phyloP scores from a whole-genome alignment of 2,113 vertebrate genomes.

The Cottus gobio region DNA sequence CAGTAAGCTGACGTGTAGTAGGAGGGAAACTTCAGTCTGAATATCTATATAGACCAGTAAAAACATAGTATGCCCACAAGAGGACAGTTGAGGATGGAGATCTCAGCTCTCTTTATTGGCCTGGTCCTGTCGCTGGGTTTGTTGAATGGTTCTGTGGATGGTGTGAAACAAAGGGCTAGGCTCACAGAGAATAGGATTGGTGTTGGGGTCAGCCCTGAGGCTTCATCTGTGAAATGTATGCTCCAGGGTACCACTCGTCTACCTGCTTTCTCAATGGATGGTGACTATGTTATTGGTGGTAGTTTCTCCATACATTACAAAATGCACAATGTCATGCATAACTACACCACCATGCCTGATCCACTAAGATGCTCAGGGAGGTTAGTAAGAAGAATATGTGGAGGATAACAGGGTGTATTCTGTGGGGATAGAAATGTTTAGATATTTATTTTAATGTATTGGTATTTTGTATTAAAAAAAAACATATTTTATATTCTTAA shows the following conservation, averaged over 20 bases:
- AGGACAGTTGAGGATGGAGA: not conserved
- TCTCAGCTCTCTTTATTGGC: no score
- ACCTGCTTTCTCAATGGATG: conserved; percentile 68
- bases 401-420: no score
- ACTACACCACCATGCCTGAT: conserved; percentile 69
- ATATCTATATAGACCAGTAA: conserved; percentile 43
- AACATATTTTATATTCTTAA: no score
- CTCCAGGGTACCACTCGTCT: conserved; percentile 43
- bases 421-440: not conserved
- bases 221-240: conserved; percentile 54
- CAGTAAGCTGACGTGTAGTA: not conserved
- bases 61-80: not conserved
- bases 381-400: conserved; percentile 59
- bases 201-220: not conserved
- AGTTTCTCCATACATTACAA: conserved; percentile 74
- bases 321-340: conserved; percentile 43
- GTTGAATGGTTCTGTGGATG: not conserved
- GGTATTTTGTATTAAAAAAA: no score
- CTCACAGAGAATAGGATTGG: not conserved
- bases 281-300: conserved; percentile 78
- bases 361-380: conserved; percentile 71
- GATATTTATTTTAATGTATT: no score
- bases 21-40: not conserved
- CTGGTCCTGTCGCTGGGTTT: conserved; percentile 3
- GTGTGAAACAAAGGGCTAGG: conserved; percentile 5